Base-by-base conservation (phyloP, 2,888 invertebrate species). In the Eupithecia centaureata region DNA sequence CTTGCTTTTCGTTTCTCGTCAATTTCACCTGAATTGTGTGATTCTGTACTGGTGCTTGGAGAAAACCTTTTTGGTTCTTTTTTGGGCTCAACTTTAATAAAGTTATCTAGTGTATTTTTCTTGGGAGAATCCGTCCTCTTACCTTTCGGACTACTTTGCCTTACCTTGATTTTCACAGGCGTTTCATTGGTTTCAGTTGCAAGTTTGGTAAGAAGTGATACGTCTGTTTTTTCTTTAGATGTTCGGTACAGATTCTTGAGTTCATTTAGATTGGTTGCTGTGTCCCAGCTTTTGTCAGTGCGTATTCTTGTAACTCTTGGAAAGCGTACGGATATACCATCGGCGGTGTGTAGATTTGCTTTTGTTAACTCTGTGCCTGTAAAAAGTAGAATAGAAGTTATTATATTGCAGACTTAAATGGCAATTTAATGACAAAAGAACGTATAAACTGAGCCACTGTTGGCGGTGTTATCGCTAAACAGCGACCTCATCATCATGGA, bases 321-420 rank as follows among this genome's bases (percentile, higher is more conserved):
- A 91, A 99, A 99, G 63, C 99, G 94, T 57, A 98, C 97, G 3
- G 98, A 98, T 79, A 99, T 98, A 1, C 98, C 98, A 78, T 96
- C 96, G 0, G 98, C 98, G 1, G 98, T 98, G 83, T 99, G 99
- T 7, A 96, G 94, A 66, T 96, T 96, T 2, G 96, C 96, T 84
- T 96, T 95, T 2, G 96, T 96, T 75, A 97, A 95, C 86, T 97
- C 97, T 0, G 97, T 96, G 0, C 96, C 95, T 93, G 83, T 22
- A 83, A 86, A 7, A 70, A 69, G 35, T n/a, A 5, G 13, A 25
- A 33, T 33, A 33, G 10, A n/a, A n/a, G n/a, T 33, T 5, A 33
- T 33, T 8, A 33, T 8, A 33, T 10, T 33, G 5, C 32, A 47
- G 22, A 27, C 4, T 42, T 28, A 38, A 33, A 1, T 42, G 61